A percentile compares a stretch with the other conserved stretches of the same genome.
These are phyloP conservation scores for Xenotilapia leptura DNA, from an alignment of 2,113 vertebrate species.

Conservation along the genomic window DNA sequence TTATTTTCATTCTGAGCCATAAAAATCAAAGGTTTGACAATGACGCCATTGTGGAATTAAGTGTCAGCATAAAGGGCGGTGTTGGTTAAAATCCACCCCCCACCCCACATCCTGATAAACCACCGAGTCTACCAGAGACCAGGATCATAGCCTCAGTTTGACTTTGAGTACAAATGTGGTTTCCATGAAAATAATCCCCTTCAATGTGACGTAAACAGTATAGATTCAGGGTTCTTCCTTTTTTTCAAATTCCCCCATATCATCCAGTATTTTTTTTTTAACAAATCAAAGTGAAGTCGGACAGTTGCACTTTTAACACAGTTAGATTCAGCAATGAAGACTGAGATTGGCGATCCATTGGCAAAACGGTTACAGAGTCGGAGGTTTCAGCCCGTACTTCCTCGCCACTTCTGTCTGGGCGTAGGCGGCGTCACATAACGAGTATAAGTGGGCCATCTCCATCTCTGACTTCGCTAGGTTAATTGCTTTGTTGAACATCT, in stretches of 20 bases:
- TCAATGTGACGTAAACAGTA: conserved; percentile 34
- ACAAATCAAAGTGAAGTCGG: conserved; percentile 62
- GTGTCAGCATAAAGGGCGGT: background rate
- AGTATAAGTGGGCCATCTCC: conserved; percentile 99
- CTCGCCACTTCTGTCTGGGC: conserved; percentile 97
- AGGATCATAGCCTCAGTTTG: background rate
- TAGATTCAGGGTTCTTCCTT: background rate
- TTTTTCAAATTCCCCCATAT: background rate
- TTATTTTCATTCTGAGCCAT: background rate
- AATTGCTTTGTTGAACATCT: conserved; percentile 99
- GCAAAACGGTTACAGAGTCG: conserved; percentile 83
- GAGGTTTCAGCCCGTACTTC: conserved; percentile 98
- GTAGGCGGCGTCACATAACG: conserved; percentile 94
- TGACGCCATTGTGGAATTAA: background rate
- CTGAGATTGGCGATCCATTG: background rate
- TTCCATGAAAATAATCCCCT: conserved; percentile 1
- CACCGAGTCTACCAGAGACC: background rate
- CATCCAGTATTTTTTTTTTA: conserved; percentile 6
- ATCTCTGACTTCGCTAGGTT: conserved; percentile 98
- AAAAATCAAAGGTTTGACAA: background rate
- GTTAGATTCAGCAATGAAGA: conserved; percentile 29
- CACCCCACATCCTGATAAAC: background rate
- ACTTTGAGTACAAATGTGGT: background rate
- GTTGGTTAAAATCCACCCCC: background rate
- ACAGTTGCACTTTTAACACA: conserved; percentile 39